Evolutionary conservation across 2,113 vertebrate genomes (phyloP).

Genomic region (Sterrhoptilus dennistouni): DNA sequence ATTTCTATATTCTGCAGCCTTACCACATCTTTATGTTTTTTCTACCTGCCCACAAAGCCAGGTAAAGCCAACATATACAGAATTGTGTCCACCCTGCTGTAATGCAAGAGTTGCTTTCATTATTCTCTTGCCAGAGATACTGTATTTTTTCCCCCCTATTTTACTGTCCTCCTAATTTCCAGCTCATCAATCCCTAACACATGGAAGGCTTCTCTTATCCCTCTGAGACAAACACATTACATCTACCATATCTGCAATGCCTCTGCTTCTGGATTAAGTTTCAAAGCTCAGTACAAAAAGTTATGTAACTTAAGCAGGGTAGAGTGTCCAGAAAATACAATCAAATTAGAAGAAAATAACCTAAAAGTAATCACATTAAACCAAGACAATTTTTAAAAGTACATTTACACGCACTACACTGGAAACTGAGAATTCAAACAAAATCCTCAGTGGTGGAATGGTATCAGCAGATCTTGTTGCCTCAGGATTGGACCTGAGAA

Average conservation of each 20-base stretch:
- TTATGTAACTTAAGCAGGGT: not conserved
- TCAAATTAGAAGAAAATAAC: not conserved
- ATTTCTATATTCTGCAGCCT: not conserved
- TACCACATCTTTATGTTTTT: not conserved
- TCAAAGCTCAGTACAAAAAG: slow-evolving; percentile 1
- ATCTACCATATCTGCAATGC: not conserved
- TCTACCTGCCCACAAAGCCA: not conserved
- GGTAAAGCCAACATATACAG: not conserved
- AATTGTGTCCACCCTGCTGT: not conserved
- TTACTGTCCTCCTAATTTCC: not conserved
- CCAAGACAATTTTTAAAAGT: not conserved
- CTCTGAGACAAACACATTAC: not conserved
- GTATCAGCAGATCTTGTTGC: not conserved
- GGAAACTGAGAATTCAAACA: not conserved
- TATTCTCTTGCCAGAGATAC: not conserved
- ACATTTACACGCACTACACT: not conserved
- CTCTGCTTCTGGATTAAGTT: not conserved
- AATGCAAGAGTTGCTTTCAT: not conserved
- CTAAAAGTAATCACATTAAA: not conserved
- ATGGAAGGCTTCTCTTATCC: not conserved
- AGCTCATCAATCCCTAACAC: not conserved
- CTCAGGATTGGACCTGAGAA: not conserved
- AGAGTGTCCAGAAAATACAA: not conserved
- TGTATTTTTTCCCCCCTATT: not conserved
- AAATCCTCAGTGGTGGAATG: not conserved